A percentile compares a stretch with the other conserved stretches of the same genome.
These are phyloP conservation scores for Acrossocheilus fasciatus DNA, from an alignment of 2,797 vertebrate species.

Conservation along the genomic window DNA sequence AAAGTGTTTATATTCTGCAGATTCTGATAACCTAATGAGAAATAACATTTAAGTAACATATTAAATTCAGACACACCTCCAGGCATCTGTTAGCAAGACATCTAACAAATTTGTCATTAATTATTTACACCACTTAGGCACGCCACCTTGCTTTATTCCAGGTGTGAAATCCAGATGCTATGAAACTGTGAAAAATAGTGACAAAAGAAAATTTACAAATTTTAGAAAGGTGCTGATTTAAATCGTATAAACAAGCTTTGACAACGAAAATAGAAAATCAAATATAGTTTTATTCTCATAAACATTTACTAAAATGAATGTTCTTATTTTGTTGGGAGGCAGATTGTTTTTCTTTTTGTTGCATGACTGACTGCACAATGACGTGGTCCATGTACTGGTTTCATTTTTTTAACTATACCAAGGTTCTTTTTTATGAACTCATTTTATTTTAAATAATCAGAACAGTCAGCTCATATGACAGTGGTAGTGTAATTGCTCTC, in stretches of 20 bases:
- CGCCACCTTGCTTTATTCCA: not conserved
- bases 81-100: not conserved
- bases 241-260: not conserved
- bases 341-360: not conserved
- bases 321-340: not conserved
- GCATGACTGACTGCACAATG: not conserved
- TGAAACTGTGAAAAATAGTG: not conserved
- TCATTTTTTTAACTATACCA: not conserved
- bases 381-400: not conserved
- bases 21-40: not conserved
- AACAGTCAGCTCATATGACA: not conserved
- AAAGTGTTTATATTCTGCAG: not conserved
- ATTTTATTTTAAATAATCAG: not conserved
- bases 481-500: not conserved
- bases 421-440: not conserved
- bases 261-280: no score
- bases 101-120: constrained; percentile 19
- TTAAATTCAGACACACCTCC: not conserved
- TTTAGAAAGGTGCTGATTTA: not conserved
- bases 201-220: no score
- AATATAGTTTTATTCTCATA: not conserved
- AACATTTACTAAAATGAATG: not conserved
- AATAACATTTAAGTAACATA: not conserved
- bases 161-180: constrained; percentile 31
- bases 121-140: not conserved